Evolutionary conservation across 2,888 invertebrate species (phyloP).

Genomic region (Andricus curvator): DNA sequence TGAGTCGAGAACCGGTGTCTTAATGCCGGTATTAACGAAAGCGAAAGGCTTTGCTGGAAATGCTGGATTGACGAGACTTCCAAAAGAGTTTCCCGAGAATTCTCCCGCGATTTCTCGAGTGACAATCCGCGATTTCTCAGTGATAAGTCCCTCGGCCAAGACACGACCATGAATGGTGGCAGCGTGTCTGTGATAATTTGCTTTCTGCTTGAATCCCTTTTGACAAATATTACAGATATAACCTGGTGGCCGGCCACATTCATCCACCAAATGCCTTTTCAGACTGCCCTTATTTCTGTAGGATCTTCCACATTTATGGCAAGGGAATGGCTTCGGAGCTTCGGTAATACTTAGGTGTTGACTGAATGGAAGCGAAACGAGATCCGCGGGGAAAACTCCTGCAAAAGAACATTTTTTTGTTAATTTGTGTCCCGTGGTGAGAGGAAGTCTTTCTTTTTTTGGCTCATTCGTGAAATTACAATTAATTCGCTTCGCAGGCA

Average conservation of each 20-base stretch:
- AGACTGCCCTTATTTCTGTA: conserved; percentile 84
- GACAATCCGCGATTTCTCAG: neutral
- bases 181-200: conserved; percentile 74
- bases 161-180: conserved; percentile 65
- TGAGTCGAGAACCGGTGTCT: no score
- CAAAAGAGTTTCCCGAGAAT: no score
- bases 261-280: conserved; percentile 87
- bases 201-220: conserved; percentile 84
- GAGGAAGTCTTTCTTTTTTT: neutral
- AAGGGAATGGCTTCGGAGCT: conserved; percentile 62
- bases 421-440: neutral
- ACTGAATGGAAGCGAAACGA: neutral
- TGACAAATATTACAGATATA: conserved; percentile 86
- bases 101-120: neutral
- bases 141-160: neutral
- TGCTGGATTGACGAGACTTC: no score
- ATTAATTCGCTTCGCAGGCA: neutral
- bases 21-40: no score
- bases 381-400: neutral
- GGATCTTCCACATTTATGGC: conserved; percentile 68
- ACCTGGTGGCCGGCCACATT: conserved; percentile 86
- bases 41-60: no score
- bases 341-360: neutral
- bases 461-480: neutral
- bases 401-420: conserved; percentile 1